Base-by-base conservation (phyloP, 92 coral and sea anemone genomes). In the Palythoa grandis region DNA sequence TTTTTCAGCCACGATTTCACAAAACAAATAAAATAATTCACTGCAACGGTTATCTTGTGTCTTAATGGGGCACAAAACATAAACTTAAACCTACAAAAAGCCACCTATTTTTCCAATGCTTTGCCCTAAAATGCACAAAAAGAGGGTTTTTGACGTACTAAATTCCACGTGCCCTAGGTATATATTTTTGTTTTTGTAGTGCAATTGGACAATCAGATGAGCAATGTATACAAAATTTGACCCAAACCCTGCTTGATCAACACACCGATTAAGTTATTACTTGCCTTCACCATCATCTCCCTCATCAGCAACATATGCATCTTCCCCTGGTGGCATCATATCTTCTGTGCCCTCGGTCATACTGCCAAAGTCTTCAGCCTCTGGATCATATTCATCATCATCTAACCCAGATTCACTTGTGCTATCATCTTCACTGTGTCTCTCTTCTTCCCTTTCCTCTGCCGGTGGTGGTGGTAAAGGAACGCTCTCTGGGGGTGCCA, bases 341-440 rank as follows among this genome's bases (percentile, higher is more conserved):
- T 85, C 39, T 74, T 83, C 71, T 79, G 67, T 74, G 38, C 68
- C 83, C 40, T 83, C 65, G 23, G 58, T n/a, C 85, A 88, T 74
- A 65, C 82, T 78, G 43, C 91, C 76, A 89, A 67, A 76, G 72
- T 91, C 89, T 73, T 91, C 69, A 69, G 89, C 86, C 37, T 89
- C 98, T 13, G 95, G 92, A 68, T 96, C 87, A 15, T 96, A 95
- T 67, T 94, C 98, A 43, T 96, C 98, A 25, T 92, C 94, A 54
- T 94, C 98, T 35, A 95, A 86, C 9, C 95, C 96, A 24, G 98
- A 94, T 70, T 94, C 98, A 76, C 98, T 94, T 20, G 98, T 94
- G 58, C 96, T 93, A 74, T 93, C 97, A 61, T 91, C 92, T 25
- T 91, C 94, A 78, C 95, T 88, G 60, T 93, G 86, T 75, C 74